Evolutionary conservation across 2,888 invertebrate genomes (phyloP).

Genomic region (Arge pagana): DNA sequence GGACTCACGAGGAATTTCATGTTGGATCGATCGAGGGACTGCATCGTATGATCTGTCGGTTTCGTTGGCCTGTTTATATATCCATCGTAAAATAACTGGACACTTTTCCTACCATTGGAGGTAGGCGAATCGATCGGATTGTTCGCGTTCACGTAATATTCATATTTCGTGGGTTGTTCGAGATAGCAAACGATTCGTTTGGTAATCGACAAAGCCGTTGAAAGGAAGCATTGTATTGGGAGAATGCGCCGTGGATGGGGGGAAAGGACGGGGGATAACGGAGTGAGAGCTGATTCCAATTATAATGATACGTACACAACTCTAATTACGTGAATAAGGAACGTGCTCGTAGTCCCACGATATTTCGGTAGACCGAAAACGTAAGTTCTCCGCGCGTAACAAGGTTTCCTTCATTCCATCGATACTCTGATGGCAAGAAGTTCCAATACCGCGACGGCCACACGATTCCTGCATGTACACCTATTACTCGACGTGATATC

Average conservation of each 20-base stretch:
- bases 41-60: slow-evolving; percentile 20
- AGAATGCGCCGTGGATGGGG: neutral
- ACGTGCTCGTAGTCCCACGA: slow-evolving; percentile 27
- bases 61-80: slow-evolving; percentile 42
- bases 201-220: slow-evolving; percentile 9
- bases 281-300: slow-evolving; percentile 22
- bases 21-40: slow-evolving; percentile 33
- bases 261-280: neutral
- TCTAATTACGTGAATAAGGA: slow-evolving; percentile 25
- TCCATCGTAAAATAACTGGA: slow-evolving; percentile 1
- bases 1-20: slow-evolving; percentile 46
- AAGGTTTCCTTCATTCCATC: slow-evolving; percentile 12
- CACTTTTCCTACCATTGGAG: slow-evolving; percentile 4
- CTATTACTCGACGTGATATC: no score
- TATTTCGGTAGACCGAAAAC: slow-evolving; percentile 5
- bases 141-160: slow-evolving; percentile 19
- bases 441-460: slow-evolving; percentile 4
- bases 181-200: slow-evolving; percentile 2
- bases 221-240: slow-evolving; percentile 1
- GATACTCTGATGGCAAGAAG: neutral
- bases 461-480: slow-evolving; percentile 6
- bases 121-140: neutral
- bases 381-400: slow-evolving; percentile 20
- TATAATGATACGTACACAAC: neutral
- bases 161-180: slow-evolving; percentile 12